These are phyloP conservation scores for Meta bourneti DNA, from an alignment of 2,888 invertebrate species.

Conservation along the genomic window DNA sequence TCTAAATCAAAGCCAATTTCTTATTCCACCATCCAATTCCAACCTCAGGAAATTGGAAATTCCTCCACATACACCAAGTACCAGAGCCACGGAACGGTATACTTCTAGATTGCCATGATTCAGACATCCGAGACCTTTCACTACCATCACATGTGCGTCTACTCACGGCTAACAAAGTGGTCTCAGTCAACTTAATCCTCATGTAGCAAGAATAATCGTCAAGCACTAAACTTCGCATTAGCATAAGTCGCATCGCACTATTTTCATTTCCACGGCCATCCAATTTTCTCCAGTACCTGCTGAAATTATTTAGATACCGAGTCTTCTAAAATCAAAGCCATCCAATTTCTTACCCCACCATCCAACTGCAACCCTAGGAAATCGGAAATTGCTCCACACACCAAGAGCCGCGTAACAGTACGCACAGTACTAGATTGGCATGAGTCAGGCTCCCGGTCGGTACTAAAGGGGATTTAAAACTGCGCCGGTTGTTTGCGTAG, in stretches of 20 bases:
- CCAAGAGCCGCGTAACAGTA: not conserved
- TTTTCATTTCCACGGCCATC: too few relatives aligned
- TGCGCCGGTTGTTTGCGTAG: constrained; percentile 5
- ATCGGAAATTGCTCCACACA: constrained; percentile 24
- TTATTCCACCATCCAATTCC: not conserved
- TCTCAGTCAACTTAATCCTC: too few relatives aligned
- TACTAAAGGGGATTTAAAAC: constrained; percentile 18
- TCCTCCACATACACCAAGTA: not conserved
- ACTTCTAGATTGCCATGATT: too few relatives aligned
- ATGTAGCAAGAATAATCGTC: too few relatives aligned
- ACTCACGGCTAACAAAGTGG: too few relatives aligned
- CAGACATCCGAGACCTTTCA: too few relatives aligned
- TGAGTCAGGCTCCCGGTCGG: not conserved
- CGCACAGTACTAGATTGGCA: not conserved
- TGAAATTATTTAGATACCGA: too few relatives aligned
- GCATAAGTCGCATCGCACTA: too few relatives aligned
- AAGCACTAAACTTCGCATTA: too few relatives aligned
- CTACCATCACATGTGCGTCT: too few relatives aligned
- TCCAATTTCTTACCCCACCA: not conserved
- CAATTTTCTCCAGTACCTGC: too few relatives aligned
- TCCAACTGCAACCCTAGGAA: not conserved
- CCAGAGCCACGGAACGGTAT: too few relatives aligned
- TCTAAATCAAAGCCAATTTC: not conserved
- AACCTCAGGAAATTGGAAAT: constrained; percentile 7
- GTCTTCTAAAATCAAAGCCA: not conserved